Conservation (phyloP, 2,888 invertebrate species). For the Frankliniella fusca region DNA sequence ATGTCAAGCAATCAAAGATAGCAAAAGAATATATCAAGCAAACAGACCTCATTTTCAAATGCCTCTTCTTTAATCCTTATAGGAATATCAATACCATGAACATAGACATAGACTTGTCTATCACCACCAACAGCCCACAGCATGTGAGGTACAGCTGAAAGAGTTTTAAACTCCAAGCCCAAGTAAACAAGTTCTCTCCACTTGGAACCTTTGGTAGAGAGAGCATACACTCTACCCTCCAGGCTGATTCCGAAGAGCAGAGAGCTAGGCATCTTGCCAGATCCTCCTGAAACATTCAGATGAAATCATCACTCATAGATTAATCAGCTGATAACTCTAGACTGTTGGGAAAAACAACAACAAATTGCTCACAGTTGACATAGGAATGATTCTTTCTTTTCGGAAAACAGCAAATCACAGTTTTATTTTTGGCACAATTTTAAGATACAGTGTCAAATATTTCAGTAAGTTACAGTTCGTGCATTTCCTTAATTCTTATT, state of each 20-base stretch:
- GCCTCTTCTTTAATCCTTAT: slow-evolving; percentile 85
- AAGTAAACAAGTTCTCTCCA: slow-evolving; percentile 84
- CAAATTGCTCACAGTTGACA: no score
- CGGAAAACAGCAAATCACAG: no score
- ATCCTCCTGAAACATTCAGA: background rate
- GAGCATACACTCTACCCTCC: slow-evolving; percentile 80
- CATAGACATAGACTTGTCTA: slow-evolving; percentile 86
- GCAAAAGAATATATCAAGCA: background rate
- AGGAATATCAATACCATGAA: slow-evolving; percentile 83
- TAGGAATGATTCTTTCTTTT: no score
- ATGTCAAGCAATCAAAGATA: background rate
- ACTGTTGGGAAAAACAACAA: no score
- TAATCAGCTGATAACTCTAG: background rate
- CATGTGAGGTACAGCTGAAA: slow-evolving; percentile 78
- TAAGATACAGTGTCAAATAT: no score
- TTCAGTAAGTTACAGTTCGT: background rate
- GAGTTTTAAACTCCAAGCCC: slow-evolving; percentile 82
- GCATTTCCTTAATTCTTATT: background rate
- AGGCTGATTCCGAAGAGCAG: slow-evolving; percentile 79
- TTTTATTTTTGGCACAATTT: no score
- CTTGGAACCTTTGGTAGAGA: slow-evolving; percentile 73
- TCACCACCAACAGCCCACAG: slow-evolving; percentile 92
- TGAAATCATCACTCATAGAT: background rate
- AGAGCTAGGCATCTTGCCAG: slow-evolving; percentile 60
- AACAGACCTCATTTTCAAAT: slow-evolving; percentile 78